A percentile compares a stretch with the other conserved stretches of the same genome.
phyloP scores from a whole-genome alignment of 1,140 invertebrate genomes.

The Tetramorium simillimum region DNA sequence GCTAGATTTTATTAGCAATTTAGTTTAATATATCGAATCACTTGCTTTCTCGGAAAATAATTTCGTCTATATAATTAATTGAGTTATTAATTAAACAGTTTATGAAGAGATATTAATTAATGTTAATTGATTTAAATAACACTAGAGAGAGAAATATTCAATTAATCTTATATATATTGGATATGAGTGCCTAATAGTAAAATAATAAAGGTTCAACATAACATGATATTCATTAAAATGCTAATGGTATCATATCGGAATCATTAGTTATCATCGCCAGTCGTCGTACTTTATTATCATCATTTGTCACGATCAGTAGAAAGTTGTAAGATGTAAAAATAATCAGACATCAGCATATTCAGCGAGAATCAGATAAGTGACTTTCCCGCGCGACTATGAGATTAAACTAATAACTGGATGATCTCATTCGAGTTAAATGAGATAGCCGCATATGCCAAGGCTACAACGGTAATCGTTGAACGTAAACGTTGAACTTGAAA shows the following conservation, averaged over 20 bases:
- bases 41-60: neutral
- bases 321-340: conserved; percentile 55
- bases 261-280: conserved; percentile 30
- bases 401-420: conserved; percentile 20
- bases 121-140: neutral
- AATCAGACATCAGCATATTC: conserved; percentile 27
- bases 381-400: conserved; percentile 51
- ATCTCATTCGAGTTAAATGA: conserved; percentile 52
- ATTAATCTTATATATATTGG: neutral
- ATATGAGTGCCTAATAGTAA: neutral
- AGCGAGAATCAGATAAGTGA: conserved; percentile 22
- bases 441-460: neutral
- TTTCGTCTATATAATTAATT: neutral
- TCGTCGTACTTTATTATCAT: conserved; percentile 13
- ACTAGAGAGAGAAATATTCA: neutral
- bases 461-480: neutral
- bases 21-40: neutral
- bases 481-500: conserved; percentile 23
- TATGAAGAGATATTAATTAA: conserved; percentile 9
- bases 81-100: neutral
- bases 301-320: conserved; percentile 60
- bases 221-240: conserved; percentile 24
- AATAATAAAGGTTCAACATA: conserved; percentile 35
- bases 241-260: conserved; percentile 19
- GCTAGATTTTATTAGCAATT: neutral